A percentile compares a stretch with the other conserved stretches of the same genome.
phyloP scores from a whole-genome alignment of 2,797 vertebrate genomes.

The Loriculus beryllinus region DNA sequence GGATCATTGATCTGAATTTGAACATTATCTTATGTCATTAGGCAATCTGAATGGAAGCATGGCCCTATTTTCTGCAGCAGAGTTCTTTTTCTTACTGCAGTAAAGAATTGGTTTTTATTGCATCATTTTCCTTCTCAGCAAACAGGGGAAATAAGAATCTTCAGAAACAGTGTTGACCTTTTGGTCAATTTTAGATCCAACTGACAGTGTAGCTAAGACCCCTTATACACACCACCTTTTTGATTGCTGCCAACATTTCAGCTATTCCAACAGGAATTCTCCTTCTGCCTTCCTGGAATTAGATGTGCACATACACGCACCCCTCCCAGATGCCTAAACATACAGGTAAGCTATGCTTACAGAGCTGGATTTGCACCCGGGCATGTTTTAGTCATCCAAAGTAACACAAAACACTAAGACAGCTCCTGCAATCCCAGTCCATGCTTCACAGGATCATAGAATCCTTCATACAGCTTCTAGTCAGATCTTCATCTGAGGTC shows the following conservation, averaged over 20 bases:
- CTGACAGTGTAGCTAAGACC: neutral
- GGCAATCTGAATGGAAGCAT: neutral
- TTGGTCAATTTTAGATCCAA: neutral
- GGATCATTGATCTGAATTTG: constrained; percentile 12
- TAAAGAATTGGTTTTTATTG: neutral
- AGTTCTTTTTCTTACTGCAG: neutral
- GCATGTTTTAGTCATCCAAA: neutral
- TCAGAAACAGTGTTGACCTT: neutral
- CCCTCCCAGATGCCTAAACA: neutral
- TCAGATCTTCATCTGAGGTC: neutral
- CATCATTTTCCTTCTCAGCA: neutral
- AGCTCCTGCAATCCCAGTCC: neutral
- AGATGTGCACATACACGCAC: neutral
- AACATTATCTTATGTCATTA: constrained; percentile 1
- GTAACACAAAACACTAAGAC: neutral
- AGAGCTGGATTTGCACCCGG: neutral
- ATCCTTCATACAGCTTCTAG: neutral
- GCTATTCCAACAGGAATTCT: neutral
- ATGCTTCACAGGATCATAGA: neutral
- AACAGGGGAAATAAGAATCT: neutral
- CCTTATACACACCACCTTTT: neutral
- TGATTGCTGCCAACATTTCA: neutral
- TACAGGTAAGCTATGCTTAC: neutral
- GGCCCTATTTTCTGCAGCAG: neutral
- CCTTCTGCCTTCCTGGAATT: neutral